Evolutionary conservation across 2,888 invertebrate species (phyloP).

Genomic region (Serrognathus titanus): DNA sequence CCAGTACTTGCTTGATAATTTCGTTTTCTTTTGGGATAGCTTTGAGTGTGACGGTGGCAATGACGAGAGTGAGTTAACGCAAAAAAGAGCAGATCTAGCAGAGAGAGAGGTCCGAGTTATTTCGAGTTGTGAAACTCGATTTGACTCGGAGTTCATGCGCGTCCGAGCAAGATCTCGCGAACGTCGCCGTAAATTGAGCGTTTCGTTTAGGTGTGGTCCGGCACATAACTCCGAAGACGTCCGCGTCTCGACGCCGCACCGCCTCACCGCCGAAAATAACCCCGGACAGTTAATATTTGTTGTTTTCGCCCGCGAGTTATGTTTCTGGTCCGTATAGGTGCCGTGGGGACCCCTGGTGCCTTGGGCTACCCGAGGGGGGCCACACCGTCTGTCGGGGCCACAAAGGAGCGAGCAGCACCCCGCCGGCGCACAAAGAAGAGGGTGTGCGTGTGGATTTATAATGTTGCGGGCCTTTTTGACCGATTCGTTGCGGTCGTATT

Average conservation of each 20-base stretch:
- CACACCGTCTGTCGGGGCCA: conserved; percentile 27
- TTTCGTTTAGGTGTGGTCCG: conserved; percentile 40
- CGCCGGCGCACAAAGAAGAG: conserved; percentile 27
- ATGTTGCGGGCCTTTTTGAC: conserved; percentile 26
- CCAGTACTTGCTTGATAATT: no score
- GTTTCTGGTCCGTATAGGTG: not conserved
- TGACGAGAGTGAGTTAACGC: no score
- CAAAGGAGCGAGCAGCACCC: conserved; percentile 25
- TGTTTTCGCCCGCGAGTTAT: not conserved
- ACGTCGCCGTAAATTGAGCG: conserved; percentile 37
- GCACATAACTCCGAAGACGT: conserved; percentile 22
- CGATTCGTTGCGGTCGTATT: conserved; percentile 27
- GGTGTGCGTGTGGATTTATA: conserved; percentile 31
- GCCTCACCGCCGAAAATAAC: no score
- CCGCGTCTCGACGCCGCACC: not conserved
- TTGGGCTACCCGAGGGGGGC: conserved; percentile 20
- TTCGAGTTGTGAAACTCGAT: conserved; percentile 20
- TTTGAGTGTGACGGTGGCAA: no score
- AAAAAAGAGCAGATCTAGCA: no score
- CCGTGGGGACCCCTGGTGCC: conserved; percentile 19
- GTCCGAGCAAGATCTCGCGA: conserved; percentile 25
- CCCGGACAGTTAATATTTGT: not conserved
- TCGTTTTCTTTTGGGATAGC: no score
- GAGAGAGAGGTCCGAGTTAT: not conserved
- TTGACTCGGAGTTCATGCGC: conserved; percentile 1